phyloP scores from a whole-genome alignment of 2,113 vertebrate genomes.

The Phyllostomus hastatus region DNA sequence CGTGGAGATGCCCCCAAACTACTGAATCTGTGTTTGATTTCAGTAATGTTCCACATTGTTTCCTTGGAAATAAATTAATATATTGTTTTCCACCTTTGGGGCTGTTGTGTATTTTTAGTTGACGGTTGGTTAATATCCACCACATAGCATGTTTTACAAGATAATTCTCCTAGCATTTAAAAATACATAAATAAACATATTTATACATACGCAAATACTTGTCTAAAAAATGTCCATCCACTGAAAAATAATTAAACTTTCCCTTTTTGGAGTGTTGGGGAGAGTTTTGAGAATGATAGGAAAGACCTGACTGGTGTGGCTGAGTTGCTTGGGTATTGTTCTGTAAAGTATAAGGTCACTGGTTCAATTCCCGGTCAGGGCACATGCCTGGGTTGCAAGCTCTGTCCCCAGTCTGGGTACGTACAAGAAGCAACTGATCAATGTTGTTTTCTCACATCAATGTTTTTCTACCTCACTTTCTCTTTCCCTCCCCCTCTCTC shows the following conservation, averaged over 20 bases:
- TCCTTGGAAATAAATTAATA: slow-evolving; percentile 69
- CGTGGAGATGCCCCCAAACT: background rate
- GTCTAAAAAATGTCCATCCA: background rate
- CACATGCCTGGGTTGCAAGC: too few species aligned
- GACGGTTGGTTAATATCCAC: background rate
- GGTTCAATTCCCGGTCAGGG: too few species aligned
- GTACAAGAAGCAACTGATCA: too few species aligned
- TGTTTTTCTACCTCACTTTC: too few species aligned
- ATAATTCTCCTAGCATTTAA: background rate
- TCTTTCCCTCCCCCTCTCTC: too few species aligned
- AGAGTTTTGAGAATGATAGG: background rate
- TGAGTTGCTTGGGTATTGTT: too few species aligned
- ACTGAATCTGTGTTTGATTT: background rate
- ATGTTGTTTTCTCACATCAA: too few species aligned
- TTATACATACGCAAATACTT: too few species aligned
- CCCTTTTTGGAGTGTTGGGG: background rate
- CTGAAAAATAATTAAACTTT: background rate
- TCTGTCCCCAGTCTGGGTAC: too few species aligned
- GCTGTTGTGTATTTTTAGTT: background rate
- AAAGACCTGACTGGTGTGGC: background rate
- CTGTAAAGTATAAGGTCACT: too few species aligned
- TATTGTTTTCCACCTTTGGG: slow-evolving; percentile 55
- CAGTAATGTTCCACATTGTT: background rate
- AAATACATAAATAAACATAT: background rate
- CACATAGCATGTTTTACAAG: background rate